Conservation (phyloP, 2,113 vertebrate genomes). For the Aldabrachelys gigantea region DNA sequence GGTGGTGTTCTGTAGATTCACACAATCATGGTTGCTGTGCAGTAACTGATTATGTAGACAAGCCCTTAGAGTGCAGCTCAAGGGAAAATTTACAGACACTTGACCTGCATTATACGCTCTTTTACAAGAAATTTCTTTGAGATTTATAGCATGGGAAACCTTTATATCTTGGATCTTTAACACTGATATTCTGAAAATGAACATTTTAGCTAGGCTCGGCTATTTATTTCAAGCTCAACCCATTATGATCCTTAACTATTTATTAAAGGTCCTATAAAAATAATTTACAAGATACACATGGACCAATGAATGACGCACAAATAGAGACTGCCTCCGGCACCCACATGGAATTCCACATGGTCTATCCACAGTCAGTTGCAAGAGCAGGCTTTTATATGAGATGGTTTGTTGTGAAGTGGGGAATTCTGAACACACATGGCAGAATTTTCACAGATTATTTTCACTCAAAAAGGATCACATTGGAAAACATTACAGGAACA, state of each 20-base stretch:
- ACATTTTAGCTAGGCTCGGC: neutral
- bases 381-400: neutral
- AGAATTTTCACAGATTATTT: neutral
- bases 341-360: neutral
- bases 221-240: neutral
- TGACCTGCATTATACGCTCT: neutral
- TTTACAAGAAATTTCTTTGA: neutral
- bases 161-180: neutral
- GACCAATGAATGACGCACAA: neutral
- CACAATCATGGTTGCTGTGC: neutral
- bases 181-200: neutral
- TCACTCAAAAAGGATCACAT: neutral
- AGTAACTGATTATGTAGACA: neutral
- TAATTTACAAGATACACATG: fast-evolving
- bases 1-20: neutral
- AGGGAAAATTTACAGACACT: neutral
- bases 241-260: neutral
- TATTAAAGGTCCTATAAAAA: neutral
- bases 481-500: neutral
- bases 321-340: fast-evolving
- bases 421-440: neutral
- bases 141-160: neutral
- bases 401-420: fast-evolving
- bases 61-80: neutral
- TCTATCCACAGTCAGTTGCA: neutral